Evolutionary conservation across 2,888 invertebrate species (phyloP).

Genomic region (Trichogramma dendrolimi): DNA sequence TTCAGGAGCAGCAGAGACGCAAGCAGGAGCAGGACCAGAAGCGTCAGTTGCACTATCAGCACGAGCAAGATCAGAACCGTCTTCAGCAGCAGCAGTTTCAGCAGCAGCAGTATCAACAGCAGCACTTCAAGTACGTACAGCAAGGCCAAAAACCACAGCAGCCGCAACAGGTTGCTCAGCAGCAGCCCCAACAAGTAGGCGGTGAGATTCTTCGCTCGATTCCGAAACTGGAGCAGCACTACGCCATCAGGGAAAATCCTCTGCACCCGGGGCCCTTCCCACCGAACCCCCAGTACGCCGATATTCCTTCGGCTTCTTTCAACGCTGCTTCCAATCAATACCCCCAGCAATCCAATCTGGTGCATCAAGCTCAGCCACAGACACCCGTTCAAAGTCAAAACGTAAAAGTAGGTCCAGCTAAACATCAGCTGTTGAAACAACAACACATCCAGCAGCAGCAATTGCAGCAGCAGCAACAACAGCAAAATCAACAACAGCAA

Average conservation of each 20-base stretch:
- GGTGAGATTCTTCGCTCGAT: slow-evolving; percentile 74
- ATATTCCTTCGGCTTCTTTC: slow-evolving; percentile 27
- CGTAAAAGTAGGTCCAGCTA: not conserved
- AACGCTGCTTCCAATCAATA: slow-evolving; percentile 56
- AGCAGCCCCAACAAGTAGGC: slow-evolving; percentile 51
- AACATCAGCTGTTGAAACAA: slow-evolving; percentile 30
- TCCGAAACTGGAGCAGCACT: slow-evolving; percentile 75
- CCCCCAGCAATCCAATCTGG: slow-evolving; percentile 44
- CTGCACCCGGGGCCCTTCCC: slow-evolving; percentile 49
- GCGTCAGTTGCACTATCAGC: slow-evolving; percentile 31
- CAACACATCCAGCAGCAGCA: slow-evolving; percentile 32
- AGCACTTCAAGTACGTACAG: slow-evolving; percentile 39
- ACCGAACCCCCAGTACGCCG: slow-evolving; percentile 38
- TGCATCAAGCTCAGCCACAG: slow-evolving; percentile 24
- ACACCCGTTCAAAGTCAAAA: slow-evolving; percentile 24
- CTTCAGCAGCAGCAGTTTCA: slow-evolving; percentile 42
- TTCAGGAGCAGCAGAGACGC: slow-evolving; percentile 37
- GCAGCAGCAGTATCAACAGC: slow-evolving; percentile 43
- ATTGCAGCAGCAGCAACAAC: slow-evolving; percentile 35
- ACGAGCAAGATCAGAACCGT: slow-evolving; percentile 38
- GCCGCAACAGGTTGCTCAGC: slow-evolving; percentile 46
- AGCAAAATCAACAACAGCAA: slow-evolving; percentile 28
- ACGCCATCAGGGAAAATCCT: slow-evolving; percentile 49
- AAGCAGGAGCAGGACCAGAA: slow-evolving; percentile 40
- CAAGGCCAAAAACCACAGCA: slow-evolving; percentile 51